Percentiles rank a stretch among this genome's conserved stretches.
These are phyloP conservation scores for Epinephelus coioides DNA, from an alignment of 2,797 vertebrate species.

Conservation along the genomic window DNA sequence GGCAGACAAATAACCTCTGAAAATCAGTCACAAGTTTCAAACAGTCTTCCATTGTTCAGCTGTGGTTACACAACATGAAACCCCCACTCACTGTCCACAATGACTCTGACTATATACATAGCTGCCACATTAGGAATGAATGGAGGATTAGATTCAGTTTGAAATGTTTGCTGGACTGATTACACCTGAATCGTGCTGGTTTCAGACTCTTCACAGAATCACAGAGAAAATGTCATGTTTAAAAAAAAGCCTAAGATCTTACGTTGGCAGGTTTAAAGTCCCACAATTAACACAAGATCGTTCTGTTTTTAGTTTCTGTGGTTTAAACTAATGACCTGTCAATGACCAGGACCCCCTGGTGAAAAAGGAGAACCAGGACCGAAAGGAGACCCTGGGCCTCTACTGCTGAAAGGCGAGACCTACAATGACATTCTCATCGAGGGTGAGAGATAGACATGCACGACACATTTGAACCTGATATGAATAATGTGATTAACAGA, in stretches of 20 bases:
- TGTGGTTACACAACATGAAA: conserved; percentile 30
- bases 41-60: conserved; percentile 54
- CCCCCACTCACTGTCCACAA: conserved; percentile 36
- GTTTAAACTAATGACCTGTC: conserved; percentile 24
- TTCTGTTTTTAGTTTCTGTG: conserved; percentile 8
- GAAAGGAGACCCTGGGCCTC: conserved; percentile 84
- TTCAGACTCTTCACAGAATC: background rate
- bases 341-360: conserved; percentile 56
- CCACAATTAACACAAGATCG: background rate
- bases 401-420: conserved; percentile 86
- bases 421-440: conserved; percentile 82
- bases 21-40: conserved; percentile 29
- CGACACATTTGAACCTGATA: conserved; percentile 9
- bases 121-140: background rate
- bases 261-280: background rate
- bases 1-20: background rate
- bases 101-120: conserved; percentile 9
- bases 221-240: background rate
- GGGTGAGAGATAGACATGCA: conserved; percentile 75
- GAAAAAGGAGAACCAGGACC: conserved; percentile 72
- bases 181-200: background rate
- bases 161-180: conserved; percentile 14
- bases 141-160: background rate
- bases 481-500: conserved; percentile 3
- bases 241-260: background rate